Base-by-base conservation (phyloP, 2,888 invertebrate genomes). In the Phlogophora meticulosa region DNA sequence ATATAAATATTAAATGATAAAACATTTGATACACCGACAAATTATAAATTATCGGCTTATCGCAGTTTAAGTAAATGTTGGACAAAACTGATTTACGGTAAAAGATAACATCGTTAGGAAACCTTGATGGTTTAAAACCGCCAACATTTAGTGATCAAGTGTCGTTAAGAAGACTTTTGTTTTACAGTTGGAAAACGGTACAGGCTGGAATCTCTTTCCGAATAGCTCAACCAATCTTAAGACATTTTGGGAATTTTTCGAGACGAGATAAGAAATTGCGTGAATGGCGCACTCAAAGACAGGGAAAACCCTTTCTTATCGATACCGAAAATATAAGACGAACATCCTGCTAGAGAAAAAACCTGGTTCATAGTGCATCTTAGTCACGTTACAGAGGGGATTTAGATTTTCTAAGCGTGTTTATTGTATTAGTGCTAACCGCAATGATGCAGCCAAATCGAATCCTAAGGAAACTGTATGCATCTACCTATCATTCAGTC, bases 391-490 rank as follows among this genome's bases (percentile, higher is more conserved):
- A 38, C 22, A 49, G 51, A 20, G 11, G n/a, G 40, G 28, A 49
- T 72, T 43, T 34, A 46, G 36, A 24, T 49, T 57, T 58, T 55
- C 57, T 58, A 70, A 42, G 32, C 62, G n/a, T 65, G 22, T 70
- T 64, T 73, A 48, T 57, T 46, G 28, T 15, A 48, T 60, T 71
- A 58, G 20, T 13, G 51, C 22, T 74, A 57, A 82, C 78, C 78
- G 40, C 78, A 75, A 68, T 40, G 40, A 63, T 73, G 65, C 58
- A 53, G 48, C 36, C 34, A 55, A 61, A 49, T 59, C 43, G 38
- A 52, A 72, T 72, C 61, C 68, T 66, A 48, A 53, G 61, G 36
- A 67, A 72, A 73, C 42, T 42, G 48, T 72, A 63, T 48, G 53
- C 69, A 70, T 51, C 38, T 74, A 70, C 49, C 43, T 52, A 63